Evolutionary conservation across 2,113 vertebrate genomes (phyloP), one percentile per base, ranked within the genome.

Genomic region (Protobothrops mucrosquamatus): DNA sequence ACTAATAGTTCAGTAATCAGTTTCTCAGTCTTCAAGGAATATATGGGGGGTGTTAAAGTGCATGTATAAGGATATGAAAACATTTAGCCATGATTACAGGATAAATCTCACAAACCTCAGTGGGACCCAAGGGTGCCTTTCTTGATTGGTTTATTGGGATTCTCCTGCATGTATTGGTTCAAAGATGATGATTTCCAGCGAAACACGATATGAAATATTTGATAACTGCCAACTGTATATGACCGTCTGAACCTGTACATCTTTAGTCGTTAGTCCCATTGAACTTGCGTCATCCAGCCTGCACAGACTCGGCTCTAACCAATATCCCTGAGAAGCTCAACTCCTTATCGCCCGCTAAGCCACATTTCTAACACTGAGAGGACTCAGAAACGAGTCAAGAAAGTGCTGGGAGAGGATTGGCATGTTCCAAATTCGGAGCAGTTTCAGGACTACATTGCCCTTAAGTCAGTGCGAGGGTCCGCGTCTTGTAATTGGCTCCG

Each of bases 361-460:
- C 22, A 12, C 59, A 10, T 24, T n/a, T n/a, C 24, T n/a, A 10
- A 26, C 8, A 54, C 20, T 4, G 24, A 90, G 2, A 26, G 3
- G 11, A 4, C 43, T 48, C 61, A 74, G n/a, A 81, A 43, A 7
- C 6, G 11, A 4, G 11, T 24, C 6, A 23, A 54, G 24, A 52
- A 39, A 54, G 51, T 20, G 57, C 11, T 34, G 26, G 3, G 29
- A 69, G 74, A 39, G 11, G 48, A 1, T 55, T 26, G n/a, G 64
- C 48, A 7, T 8, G 6, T 43, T 46, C 74, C 22, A 34, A 18
- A n/a, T 4, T 23, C n/a, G 2, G 43, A 88, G 7, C 57, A 10
- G 64, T 46, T 15, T 56, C 43, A n/a, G 48, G 55, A 94, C 93
- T 87, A 56, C 93, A 48, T 56, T 87, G 14, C 91, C 91, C 93